phyloP scores from a whole-genome alignment of 2,888 invertebrate species.

The Aspidapion aeneum region DNA sequence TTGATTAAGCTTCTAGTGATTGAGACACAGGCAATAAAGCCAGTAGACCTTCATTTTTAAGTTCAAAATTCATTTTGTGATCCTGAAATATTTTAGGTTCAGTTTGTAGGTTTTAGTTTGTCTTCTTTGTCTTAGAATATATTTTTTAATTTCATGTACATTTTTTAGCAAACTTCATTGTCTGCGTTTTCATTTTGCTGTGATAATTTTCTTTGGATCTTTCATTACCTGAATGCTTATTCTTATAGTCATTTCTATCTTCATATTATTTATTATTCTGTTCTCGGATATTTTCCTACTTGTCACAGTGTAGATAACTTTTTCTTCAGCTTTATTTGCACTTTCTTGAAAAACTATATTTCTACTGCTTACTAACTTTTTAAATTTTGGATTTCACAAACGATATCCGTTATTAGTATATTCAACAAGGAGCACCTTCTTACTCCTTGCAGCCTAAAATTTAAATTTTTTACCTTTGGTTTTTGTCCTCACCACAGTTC shows the following conservation, averaged over 20 bases:
- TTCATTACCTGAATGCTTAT: not conserved
- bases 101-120: not conserved
- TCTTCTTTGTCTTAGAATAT: not conserved
- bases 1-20: conserved; percentile 10
- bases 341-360: conserved; percentile 10
- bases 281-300: no score
- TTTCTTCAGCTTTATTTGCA: not conserved
- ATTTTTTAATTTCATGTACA: not conserved
- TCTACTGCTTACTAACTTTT: not conserved
- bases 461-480: conserved; percentile 10
- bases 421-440: not conserved
- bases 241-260: no score
- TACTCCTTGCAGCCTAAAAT: conserved; percentile 1
- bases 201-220: not conserved
- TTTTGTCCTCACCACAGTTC: conserved; percentile 8
- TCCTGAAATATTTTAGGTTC: conserved; percentile 16
- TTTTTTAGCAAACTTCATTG: not conserved
- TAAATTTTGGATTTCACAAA: not conserved
- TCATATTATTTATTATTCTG: no score
- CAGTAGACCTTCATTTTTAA: conserved; percentile 11
- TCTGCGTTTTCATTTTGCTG: not conserved
- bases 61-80: conserved; percentile 15
- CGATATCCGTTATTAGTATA: not conserved
- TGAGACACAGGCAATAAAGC: conserved; percentile 11
- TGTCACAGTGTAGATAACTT: no score